Evolutionary conservation across 1,140 invertebrate genomes (phyloP).

Genomic region (Stenopsyche tienmushanensis): DNA sequence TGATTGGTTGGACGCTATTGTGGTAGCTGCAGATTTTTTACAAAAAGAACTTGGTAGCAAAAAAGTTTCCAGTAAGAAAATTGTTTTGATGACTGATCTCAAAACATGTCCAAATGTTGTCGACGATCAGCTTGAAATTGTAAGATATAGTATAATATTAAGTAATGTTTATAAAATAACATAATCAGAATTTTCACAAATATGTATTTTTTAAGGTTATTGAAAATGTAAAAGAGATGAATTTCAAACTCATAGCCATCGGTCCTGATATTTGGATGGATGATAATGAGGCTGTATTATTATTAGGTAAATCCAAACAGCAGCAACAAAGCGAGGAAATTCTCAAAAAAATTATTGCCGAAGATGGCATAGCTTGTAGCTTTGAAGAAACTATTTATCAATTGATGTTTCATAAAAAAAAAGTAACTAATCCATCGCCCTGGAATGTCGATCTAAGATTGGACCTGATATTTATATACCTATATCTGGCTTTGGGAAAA

Average conservation of each 20-base stretch:
- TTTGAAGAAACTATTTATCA: constrained; percentile 51
- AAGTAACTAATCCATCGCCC: constrained; percentile 43
- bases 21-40: constrained; percentile 50
- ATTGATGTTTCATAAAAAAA: constrained; percentile 50
- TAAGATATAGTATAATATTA: constrained; percentile 18
- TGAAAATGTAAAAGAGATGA: too few relatives aligned
- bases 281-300: too few relatives aligned
- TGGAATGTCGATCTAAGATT: constrained; percentile 53
- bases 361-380: constrained; percentile 46
- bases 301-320: too few relatives aligned
- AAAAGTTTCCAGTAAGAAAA: constrained; percentile 48
- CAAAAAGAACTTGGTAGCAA: constrained; percentile 43
- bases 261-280: too few relatives aligned
- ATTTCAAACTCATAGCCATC: too few relatives aligned
- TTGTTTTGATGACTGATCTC: constrained; percentile 54
- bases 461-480: constrained; percentile 53
- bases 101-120: constrained; percentile 43
- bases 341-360: constrained; percentile 47
- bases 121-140: constrained; percentile 42
- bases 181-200: constrained; percentile 47
- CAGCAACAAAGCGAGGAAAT: too few relatives aligned
- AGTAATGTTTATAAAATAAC: constrained; percentile 44
- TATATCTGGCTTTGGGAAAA: constrained; percentile 48
- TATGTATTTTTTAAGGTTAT: too few relatives aligned
- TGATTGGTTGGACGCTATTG: constrained; percentile 52